phyloP scores from a whole-genome alignment of 2,113 vertebrate species.

The Trachemys scripta region DNA sequence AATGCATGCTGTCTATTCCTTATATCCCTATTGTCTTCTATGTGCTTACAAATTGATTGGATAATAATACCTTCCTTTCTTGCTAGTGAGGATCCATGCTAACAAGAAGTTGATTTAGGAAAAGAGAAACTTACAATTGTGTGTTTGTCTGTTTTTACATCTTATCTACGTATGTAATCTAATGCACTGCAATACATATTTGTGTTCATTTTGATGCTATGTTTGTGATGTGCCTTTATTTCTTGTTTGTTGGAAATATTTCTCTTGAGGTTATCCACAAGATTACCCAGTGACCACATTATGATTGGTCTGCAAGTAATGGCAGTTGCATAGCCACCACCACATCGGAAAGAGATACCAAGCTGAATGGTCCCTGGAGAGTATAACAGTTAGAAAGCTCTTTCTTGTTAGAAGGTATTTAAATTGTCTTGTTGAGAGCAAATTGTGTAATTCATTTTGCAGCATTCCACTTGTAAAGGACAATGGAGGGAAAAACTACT shows the following conservation, averaged over 20 bases:
- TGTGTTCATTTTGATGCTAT: neutral
- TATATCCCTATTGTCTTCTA: neutral
- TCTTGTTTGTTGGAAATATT: conserved; percentile 20
- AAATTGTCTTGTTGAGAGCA: neutral
- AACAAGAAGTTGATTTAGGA: neutral
- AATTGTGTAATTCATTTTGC: neutral
- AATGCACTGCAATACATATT: neutral
- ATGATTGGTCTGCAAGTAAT: conserved; percentile 10
- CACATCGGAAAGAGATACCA: neutral
- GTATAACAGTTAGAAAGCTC: neutral
- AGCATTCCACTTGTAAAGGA: neutral
- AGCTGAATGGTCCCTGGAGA: neutral
- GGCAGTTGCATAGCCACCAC: neutral
- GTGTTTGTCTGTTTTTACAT: neutral
- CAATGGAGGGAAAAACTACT: neutral
- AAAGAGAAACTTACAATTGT: neutral
- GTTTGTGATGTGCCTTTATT: conserved; percentile 13
- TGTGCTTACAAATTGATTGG: neutral
- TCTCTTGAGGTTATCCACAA: conserved; percentile 40
- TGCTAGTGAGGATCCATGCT: accelerated
- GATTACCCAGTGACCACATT: conserved; percentile 3
- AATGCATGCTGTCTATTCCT: neutral
- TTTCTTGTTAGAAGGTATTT: neutral
- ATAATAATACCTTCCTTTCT: neutral
- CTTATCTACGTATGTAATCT: neutral